Conservation (phyloP, 2,797 vertebrate genomes). For the Apogon hyalosoma region DNA sequence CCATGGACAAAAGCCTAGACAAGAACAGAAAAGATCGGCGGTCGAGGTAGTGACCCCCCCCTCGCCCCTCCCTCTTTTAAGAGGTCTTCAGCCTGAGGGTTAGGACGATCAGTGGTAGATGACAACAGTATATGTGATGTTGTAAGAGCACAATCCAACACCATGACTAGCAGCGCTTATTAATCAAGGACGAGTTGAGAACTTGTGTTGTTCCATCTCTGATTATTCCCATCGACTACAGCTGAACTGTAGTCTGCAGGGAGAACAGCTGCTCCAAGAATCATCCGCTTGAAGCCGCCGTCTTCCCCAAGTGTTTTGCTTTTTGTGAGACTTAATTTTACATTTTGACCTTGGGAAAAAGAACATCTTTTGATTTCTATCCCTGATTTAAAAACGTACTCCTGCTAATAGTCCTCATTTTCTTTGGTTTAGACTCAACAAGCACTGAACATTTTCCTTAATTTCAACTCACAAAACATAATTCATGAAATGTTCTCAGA, state of each 20-base stretch:
- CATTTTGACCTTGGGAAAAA: constrained; percentile 23
- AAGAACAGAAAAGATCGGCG: constrained; percentile 96
- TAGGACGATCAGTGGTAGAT: constrained; percentile 19
- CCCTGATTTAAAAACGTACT: constrained; percentile 3
- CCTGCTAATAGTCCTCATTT: constrained; percentile 17
- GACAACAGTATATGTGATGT: constrained; percentile 41
- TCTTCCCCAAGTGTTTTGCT: constrained; percentile 37
- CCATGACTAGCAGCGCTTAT: constrained; percentile 58
- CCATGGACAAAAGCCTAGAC: constrained; percentile 98
- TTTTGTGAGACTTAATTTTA: constrained; percentile 35
- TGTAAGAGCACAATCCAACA: constrained; percentile 67
- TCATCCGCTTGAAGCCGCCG: constrained; percentile 50
- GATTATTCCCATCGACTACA: constrained; percentile 34
- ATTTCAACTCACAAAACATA: constrained; percentile 17
- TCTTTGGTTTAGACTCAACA: constrained; percentile 22
- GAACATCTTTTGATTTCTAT: constrained; percentile 34
- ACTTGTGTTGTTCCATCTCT: constrained; percentile 54
- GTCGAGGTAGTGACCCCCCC: constrained; percentile 91
- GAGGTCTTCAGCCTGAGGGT: constrained; percentile 9
- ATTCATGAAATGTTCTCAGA: constrained; percentile 28
- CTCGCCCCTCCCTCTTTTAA: background rate
- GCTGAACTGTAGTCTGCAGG: constrained; percentile 26
- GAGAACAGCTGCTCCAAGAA: constrained; percentile 44
- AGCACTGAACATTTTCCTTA: background rate
- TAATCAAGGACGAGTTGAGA: constrained; percentile 53